Percentiles rank a stretch among this genome's conserved stretches.
Conservation (phyloP, 2,113 vertebrate genomes). For the Piprites chloris region DNA sequence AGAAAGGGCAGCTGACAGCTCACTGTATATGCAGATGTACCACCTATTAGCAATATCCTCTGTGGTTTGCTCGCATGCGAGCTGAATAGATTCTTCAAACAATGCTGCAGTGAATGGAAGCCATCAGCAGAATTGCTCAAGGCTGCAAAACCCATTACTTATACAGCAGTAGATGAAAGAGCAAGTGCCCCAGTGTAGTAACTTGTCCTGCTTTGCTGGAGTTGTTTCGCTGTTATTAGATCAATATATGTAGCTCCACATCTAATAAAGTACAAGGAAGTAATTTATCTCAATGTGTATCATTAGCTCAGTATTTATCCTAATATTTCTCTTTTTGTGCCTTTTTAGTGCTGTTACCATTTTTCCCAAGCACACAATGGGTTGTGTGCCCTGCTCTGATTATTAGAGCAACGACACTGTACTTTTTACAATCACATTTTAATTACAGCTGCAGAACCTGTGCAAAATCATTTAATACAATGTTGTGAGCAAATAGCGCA, state of each 20-base stretch:
- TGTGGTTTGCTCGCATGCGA: slow-evolving; percentile 28
- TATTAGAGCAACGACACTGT: not conserved
- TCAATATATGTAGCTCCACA: not conserved
- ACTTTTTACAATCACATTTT: slow-evolving; percentile 28
- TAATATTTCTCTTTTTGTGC: not conserved
- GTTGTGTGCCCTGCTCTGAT: not conserved
- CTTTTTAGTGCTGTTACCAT: not conserved
- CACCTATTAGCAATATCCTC: slow-evolving; percentile 19
- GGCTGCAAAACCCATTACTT: slow-evolving; percentile 45
- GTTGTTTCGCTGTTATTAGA: not conserved
- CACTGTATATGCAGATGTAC: slow-evolving; percentile 19
- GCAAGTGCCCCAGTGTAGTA: not conserved
- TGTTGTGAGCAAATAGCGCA: slow-evolving; percentile 50
- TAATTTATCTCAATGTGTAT: not conserved
- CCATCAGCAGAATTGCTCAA: slow-evolving; percentile 24
- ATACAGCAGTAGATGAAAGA: not conserved
- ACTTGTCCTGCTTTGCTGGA: slow-evolving; percentile 17
- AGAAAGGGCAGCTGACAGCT: slow-evolving; percentile 28
- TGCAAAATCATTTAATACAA: slow-evolving; percentile 43
- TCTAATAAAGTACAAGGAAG: not conserved
- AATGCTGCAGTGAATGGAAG: slow-evolving; percentile 1
- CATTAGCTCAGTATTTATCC: not conserved
- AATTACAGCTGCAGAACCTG: slow-evolving; percentile 40
- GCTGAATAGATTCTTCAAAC: not conserved
- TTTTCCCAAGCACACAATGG: not conserved